A percentile compares a stretch with the other conserved stretches of the same genome.
Conservation (phyloP, 2,888 invertebrate genomes). For the Drosophila antonietae region DNA sequence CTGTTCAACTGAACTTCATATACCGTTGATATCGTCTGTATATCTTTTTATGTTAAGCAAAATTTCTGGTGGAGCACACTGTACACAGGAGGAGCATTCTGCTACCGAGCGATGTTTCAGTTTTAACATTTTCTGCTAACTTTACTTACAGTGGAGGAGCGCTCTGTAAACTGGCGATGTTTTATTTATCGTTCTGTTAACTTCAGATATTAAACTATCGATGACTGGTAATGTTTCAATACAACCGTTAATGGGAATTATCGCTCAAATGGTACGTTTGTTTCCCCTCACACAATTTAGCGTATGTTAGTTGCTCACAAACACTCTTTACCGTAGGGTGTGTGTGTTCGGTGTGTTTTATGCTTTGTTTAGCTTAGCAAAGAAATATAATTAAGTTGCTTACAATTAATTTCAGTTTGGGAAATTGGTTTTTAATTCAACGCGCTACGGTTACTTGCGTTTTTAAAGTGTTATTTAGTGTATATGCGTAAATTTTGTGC, state of each 20-base stretch:
- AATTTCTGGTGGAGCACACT: slow-evolving; percentile 1
- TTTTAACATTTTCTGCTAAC: background rate
- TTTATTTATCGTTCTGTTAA: background rate
- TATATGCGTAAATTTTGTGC: slow-evolving; percentile 28
- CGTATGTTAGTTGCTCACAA: slow-evolving; percentile 27
- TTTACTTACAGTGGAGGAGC: slow-evolving; percentile 4
- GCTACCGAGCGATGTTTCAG: background rate
- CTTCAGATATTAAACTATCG: background rate
- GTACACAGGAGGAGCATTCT: background rate
- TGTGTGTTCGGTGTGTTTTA: slow-evolving; percentile 17
- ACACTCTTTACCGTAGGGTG: background rate
- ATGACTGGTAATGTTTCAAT: background rate
- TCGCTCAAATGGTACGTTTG: slow-evolving; percentile 1
- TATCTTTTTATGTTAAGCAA: background rate
- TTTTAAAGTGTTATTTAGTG: slow-evolving; percentile 13
- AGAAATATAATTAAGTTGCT: slow-evolving; percentile 27
- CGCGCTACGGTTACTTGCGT: slow-evolving; percentile 11
- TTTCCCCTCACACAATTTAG: background rate
- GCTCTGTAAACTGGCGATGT: background rate
- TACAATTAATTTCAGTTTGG: slow-evolving; percentile 9
- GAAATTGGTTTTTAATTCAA: slow-evolving; percentile 20
- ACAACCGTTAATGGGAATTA: background rate
- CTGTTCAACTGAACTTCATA: no score
- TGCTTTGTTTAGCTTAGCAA: no score
- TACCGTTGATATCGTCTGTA: no score